These are phyloP conservation scores for Anthoptus insignis DNA, from an alignment of 2,888 invertebrate species.

Conservation along the genomic window DNA sequence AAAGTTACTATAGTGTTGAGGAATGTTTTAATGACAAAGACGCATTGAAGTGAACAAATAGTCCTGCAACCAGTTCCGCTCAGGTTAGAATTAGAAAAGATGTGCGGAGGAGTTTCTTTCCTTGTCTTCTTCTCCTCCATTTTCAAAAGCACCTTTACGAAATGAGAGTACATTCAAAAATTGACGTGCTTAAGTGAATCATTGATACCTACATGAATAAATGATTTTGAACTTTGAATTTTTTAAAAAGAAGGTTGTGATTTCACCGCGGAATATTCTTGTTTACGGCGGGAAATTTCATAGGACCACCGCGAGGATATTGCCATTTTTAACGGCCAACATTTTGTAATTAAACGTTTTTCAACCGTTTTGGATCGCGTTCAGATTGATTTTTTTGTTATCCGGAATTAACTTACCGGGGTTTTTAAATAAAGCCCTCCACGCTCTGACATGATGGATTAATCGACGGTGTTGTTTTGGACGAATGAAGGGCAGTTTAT, in stretches of 20 bases:
- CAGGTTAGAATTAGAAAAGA: too few relatives aligned
- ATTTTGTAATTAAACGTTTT: constrained; percentile 40
- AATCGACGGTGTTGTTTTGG: constrained; percentile 13
- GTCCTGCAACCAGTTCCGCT: too few relatives aligned
- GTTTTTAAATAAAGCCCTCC: constrained; percentile 14
- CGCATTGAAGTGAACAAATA: too few relatives aligned
- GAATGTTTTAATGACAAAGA: too few relatives aligned
- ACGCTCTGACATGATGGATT: constrained; percentile 17
- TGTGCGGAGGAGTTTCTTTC: too few relatives aligned
- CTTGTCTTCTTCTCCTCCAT: too few relatives aligned
- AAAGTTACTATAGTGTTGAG: too few relatives aligned
- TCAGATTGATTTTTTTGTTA: constrained; percentile 28
- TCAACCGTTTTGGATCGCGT: constrained; percentile 17
- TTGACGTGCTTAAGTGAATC: too few relatives aligned
- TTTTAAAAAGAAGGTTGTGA: constrained; percentile 45
- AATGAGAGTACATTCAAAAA: too few relatives aligned
- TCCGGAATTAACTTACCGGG: constrained; percentile 17
- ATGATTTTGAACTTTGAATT: too few relatives aligned
- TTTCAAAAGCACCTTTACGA: too few relatives aligned
- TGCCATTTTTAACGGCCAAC: constrained; percentile 44
- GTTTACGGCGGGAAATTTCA: constrained; percentile 49
- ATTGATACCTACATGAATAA: too few relatives aligned
- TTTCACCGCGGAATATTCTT: constrained; percentile 46
- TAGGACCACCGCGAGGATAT: constrained; percentile 49
- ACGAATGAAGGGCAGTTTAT: constrained; percentile 7